Evolutionary conservation across 2,888 invertebrate genomes (phyloP).

Genomic region (Thymelicus lineola): DNA sequence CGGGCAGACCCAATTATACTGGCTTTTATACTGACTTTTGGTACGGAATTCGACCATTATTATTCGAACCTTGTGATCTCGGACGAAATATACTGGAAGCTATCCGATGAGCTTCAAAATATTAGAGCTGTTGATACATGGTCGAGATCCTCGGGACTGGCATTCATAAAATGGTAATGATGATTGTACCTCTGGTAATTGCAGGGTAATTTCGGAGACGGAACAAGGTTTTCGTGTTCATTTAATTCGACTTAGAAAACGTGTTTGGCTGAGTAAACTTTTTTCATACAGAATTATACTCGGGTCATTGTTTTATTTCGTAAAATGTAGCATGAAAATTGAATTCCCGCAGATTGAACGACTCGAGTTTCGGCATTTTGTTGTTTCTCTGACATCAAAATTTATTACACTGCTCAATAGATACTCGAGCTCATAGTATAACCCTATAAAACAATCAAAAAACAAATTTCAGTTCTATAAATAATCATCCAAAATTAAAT

Average conservation of each 20-base stretch:
- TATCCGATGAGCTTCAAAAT: not conserved
- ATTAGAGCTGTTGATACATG: constrained; percentile 19
- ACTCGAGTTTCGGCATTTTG: not conserved
- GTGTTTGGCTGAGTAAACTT: not conserved
- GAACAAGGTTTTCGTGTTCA: constrained; percentile 27
- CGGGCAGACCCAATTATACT: constrained; percentile 27
- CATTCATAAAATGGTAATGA: constrained; percentile 41
- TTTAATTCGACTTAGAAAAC: constrained; percentile 26
- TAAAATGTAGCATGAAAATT: not conserved
- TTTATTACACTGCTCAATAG: no score
- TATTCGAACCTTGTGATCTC: constrained; percentile 12
- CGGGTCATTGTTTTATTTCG: no score
- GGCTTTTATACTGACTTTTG: constrained; percentile 34
- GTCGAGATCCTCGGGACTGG: constrained; percentile 20
- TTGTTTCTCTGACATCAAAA: no score
- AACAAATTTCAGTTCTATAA: no score
- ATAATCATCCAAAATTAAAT: no score
- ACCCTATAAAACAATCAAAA: no score
- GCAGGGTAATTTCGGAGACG: constrained; percentile 29
- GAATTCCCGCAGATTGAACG: not conserved
- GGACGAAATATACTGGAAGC: not conserved
- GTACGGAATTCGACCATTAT: constrained; percentile 27
- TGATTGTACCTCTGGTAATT: constrained; percentile 38
- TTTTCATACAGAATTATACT: not conserved
- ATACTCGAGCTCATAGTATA: no score